A percentile compares a stretch with the other conserved stretches of the same genome.
Conservation (phyloP, 1,140 invertebrate genomes). For the Drosophila repleta region DNA sequence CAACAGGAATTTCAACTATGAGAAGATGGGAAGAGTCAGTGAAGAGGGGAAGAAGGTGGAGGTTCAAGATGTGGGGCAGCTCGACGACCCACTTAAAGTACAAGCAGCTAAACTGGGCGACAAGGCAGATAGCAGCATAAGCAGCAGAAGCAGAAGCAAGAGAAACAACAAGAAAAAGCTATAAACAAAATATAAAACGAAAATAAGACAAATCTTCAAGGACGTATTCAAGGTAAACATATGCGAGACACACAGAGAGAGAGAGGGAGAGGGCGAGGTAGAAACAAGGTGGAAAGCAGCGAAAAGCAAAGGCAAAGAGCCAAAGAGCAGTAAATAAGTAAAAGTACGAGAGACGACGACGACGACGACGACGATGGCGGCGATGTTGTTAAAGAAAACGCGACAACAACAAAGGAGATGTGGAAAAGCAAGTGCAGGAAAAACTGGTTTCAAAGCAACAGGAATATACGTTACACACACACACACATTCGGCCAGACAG, state of each 20-base stretch:
- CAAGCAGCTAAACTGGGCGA: constrained; percentile 23
- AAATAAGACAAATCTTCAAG: constrained; percentile 81
- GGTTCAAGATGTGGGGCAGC: constrained; percentile 3
- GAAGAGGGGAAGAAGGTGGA: not conserved
- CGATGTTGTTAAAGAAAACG: constrained; percentile 20
- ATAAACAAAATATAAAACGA: constrained; percentile 69
- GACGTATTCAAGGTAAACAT: constrained; percentile 80
- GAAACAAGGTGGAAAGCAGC: constrained; percentile 9
- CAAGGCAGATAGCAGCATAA: not conserved
- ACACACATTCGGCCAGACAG: not conserved
- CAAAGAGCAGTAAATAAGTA: constrained; percentile 52
- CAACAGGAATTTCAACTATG: constrained; percentile 47
- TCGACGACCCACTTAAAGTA: constrained; percentile 37
- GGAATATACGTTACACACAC: constrained; percentile 33
- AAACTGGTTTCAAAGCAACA: constrained; percentile 69
- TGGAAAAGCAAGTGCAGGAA: constrained; percentile 79
- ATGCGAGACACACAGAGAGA: constrained; percentile 39
- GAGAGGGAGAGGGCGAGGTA: constrained; percentile 13
- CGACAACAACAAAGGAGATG: constrained; percentile 66
- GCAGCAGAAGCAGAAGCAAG: constrained; percentile 31
- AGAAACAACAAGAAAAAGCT: constrained; percentile 48
- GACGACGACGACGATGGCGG: constrained; percentile 59
- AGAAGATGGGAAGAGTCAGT: not conserved
- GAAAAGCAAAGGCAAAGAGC: constrained; percentile 13
- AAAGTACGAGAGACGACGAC: constrained; percentile 54